Percentiles rank a stretch among this genome's conserved stretches.
Evolutionary conservation across 2,888 invertebrate genomes (phyloP).

Genomic region (Phrixothrix hirtus): DNA sequence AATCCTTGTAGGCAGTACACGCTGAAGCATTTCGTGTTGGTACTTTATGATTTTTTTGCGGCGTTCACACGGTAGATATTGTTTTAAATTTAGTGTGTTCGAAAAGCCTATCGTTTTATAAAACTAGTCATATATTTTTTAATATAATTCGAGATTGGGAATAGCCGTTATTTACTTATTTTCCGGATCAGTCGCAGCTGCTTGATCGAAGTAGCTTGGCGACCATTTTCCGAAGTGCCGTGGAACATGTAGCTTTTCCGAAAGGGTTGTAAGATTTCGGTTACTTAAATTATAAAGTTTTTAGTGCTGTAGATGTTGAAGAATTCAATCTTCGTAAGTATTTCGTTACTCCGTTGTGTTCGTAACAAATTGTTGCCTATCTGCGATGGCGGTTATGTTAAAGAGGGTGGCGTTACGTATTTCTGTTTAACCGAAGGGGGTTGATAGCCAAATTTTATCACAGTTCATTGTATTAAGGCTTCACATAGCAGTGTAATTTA

Average conservation of each 20-base stretch:
- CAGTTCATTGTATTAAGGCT: too few species aligned
- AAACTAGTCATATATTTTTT: constrained; percentile 25
- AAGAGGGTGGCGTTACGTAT: constrained; percentile 33
- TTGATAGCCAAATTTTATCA: neutral
- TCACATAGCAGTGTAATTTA: too few species aligned
- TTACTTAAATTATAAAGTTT: constrained; percentile 7
- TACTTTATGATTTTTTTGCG: constrained; percentile 41
- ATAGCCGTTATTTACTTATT: constrained; percentile 21
- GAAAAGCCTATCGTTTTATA: constrained; percentile 33
- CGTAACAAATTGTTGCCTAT: constrained; percentile 8
- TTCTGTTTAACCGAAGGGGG: constrained; percentile 23
- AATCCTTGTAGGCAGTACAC: constrained; percentile 49
- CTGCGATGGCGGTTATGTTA: constrained; percentile 37
- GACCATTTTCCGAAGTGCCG: constrained; percentile 55
- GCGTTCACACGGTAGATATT: constrained; percentile 14
- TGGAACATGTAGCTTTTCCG: constrained; percentile 49
- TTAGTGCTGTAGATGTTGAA: constrained; percentile 18
- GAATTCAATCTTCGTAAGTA: constrained; percentile 17
- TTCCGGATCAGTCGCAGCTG: constrained; percentile 43
- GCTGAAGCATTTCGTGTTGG: constrained; percentile 43
- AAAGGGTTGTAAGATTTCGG: constrained; percentile 34
- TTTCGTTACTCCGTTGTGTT: constrained; percentile 10
- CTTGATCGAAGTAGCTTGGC: constrained; percentile 52
- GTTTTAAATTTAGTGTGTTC: constrained; percentile 27
- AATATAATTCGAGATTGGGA: constrained; percentile 12